These are phyloP conservation scores for Tenthredo amoena DNA, from an alignment of 2,888 invertebrate species.

Conservation along the genomic window DNA sequence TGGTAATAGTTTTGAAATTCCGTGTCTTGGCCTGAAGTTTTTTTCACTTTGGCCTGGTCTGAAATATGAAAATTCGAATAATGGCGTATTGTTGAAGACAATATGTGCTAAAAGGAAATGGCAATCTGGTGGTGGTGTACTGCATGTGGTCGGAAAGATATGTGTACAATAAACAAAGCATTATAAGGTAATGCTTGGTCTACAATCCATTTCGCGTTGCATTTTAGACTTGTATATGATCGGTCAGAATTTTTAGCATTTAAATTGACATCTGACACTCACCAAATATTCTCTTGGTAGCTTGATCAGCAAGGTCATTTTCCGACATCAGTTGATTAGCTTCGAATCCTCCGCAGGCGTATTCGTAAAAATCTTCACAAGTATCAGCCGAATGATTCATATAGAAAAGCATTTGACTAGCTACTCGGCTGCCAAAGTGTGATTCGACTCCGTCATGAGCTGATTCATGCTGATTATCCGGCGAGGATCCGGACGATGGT, in stretches of 20 bases:
- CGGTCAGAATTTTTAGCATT: neutral
- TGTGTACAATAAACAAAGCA: neutral
- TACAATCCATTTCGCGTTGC: neutral
- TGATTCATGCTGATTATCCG: too few species aligned
- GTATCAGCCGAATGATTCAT: conserved; percentile 70
- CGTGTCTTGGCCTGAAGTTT: neutral
- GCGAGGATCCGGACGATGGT: too few species aligned
- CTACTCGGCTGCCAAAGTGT: conserved; percentile 58
- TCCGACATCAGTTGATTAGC: conserved; percentile 63
- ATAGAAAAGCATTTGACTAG: conserved; percentile 67
- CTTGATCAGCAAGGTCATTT: conserved; percentile 56
- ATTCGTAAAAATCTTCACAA: conserved; percentile 70
- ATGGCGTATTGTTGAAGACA: neutral
- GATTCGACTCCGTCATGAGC: too few species aligned
- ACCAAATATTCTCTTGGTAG: conserved; percentile 65
- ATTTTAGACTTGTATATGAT: neutral
- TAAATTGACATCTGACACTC: conserved; percentile 48
- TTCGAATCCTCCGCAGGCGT: conserved; percentile 68
- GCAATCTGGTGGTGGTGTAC: neutral
- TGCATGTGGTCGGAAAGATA: neutral
- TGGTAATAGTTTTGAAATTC: conserved; percentile 60
- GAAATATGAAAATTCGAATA: neutral
- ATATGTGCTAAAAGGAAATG: neutral
- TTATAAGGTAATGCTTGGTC: neutral
- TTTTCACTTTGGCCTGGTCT: conserved; percentile 60